Evolutionary conservation across 2,797 vertebrate genomes (phyloP).

Genomic region (Typhlichthys eigenmanni): DNA sequence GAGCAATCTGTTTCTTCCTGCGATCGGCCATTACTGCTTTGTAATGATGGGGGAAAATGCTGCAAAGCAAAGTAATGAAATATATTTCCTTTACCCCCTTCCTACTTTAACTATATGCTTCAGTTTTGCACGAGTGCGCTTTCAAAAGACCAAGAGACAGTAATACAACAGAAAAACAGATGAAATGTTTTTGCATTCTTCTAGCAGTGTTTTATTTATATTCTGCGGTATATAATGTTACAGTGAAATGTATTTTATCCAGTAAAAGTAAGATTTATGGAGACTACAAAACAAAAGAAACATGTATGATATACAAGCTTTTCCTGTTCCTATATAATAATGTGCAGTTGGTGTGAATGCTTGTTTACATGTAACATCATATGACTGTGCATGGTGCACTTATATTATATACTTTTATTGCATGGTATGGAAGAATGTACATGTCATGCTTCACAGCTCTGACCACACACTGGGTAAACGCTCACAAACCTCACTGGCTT

Average conservation of each 20-base stretch:
- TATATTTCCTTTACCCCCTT: conserved; percentile 46
- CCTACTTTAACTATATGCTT: conserved; percentile 52
- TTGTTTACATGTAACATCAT: no score
- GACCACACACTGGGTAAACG: no score
- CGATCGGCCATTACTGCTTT: conserved; percentile 62
- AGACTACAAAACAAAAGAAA: neutral
- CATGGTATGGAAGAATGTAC: no score
- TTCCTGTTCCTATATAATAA: no score
- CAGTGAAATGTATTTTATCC: conserved; percentile 4
- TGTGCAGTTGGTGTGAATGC: no score
- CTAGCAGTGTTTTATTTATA: conserved; percentile 7
- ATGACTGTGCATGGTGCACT: no score
- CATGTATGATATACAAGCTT: no score
- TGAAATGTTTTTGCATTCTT: conserved; percentile 5
- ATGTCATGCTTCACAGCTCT: neutral
- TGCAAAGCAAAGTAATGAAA: conserved; percentile 68
- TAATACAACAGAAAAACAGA: conserved; percentile 15
- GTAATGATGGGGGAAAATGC: conserved; percentile 62
- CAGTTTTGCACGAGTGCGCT: conserved; percentile 25
- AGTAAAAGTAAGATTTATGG: conserved; percentile 2
- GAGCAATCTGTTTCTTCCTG: conserved; percentile 72
- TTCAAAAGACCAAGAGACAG: conserved; percentile 27
- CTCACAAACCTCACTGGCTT: neutral
- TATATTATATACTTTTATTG: no score
- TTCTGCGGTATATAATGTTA: neutral